These are phyloP conservation scores for Apamea epomidion DNA, from an alignment of 2,888 invertebrate genomes.

Conservation along the genomic window DNA sequence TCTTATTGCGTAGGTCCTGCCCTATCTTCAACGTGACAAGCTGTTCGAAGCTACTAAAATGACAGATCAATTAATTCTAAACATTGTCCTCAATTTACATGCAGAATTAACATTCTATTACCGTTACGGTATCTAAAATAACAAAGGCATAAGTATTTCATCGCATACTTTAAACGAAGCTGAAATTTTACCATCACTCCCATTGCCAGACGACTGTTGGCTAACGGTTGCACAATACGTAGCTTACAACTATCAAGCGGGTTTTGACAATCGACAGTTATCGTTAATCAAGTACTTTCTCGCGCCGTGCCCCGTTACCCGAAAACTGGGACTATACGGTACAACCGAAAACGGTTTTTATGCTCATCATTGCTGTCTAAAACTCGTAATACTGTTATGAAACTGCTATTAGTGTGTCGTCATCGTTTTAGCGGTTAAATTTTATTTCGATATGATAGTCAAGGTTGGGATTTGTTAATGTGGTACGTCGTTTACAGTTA, in stretches of 20 bases:
- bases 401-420: conserved; percentile 84
- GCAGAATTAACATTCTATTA: conserved; percentile 20
- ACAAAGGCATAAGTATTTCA: conserved; percentile 31
- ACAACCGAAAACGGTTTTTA: conserved; percentile 83
- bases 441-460: conserved; percentile 61
- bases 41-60: not conserved
- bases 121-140: conserved; percentile 38
- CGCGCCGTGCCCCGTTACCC: conserved; percentile 82
- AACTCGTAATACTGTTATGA: conserved; percentile 89
- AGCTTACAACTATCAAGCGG: conserved; percentile 69
- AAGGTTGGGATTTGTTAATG: conserved; percentile 55
- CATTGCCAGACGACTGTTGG: conserved; percentile 26
- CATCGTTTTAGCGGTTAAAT: conserved; percentile 76
- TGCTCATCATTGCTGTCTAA: conserved; percentile 81
- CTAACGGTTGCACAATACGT: conserved; percentile 78
- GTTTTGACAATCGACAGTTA: conserved; percentile 84
- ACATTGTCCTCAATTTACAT: conserved; percentile 25
- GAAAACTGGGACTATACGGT: conserved; percentile 89
- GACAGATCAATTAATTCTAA: conserved; percentile 5
- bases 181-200: conserved; percentile 53
- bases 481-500: conserved; percentile 31
- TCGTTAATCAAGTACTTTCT: conserved; percentile 88
- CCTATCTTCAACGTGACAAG: conserved; percentile 40
- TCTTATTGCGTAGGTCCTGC: conserved; percentile 39
- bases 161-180: conserved; percentile 16